These are phyloP conservation scores for Leuctra nigra DNA, from an alignment of 2,888 invertebrate species.

Conservation along the genomic window DNA sequence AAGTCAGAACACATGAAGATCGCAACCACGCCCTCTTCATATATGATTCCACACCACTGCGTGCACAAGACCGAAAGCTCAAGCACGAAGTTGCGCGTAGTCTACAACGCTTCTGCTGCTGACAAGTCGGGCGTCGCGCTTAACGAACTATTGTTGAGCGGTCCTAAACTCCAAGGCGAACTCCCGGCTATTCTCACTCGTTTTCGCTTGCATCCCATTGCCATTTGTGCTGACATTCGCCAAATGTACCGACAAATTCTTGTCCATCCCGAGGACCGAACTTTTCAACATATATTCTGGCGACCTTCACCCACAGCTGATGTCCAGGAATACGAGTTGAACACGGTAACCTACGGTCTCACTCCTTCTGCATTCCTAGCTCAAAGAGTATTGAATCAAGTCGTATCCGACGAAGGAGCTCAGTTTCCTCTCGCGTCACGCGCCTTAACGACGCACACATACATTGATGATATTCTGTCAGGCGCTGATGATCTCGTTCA, in stretches of 20 bases:
- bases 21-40: too few relatives aligned
- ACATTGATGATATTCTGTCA: constrained; percentile 32
- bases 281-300: constrained; percentile 32
- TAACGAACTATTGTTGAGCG: not conserved
- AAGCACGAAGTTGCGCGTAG: constrained; percentile 35
- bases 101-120: constrained; percentile 34
- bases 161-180: not conserved
- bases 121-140: not conserved
- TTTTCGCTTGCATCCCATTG: constrained; percentile 7
- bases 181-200: not conserved
- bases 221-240: too few relatives aligned
- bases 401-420: constrained; percentile 26
- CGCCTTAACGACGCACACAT: constrained; percentile 26
- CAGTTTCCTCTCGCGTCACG: constrained; percentile 27
- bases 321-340: constrained; percentile 27
- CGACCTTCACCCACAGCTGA: constrained; percentile 23
- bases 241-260: too few relatives aligned
- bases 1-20: too few relatives aligned
- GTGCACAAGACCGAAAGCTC: constrained; percentile 34
- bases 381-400: constrained; percentile 27
- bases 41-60: constrained; percentile 38
- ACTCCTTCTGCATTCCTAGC: constrained; percentile 31
- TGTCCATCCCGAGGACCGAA: constrained; percentile 23
- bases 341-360: constrained; percentile 32
- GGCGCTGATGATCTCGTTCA: constrained; percentile 27